Base-by-base conservation (phyloP, 2,888 invertebrate genomes). In the Blastobasis adustella region DNA sequence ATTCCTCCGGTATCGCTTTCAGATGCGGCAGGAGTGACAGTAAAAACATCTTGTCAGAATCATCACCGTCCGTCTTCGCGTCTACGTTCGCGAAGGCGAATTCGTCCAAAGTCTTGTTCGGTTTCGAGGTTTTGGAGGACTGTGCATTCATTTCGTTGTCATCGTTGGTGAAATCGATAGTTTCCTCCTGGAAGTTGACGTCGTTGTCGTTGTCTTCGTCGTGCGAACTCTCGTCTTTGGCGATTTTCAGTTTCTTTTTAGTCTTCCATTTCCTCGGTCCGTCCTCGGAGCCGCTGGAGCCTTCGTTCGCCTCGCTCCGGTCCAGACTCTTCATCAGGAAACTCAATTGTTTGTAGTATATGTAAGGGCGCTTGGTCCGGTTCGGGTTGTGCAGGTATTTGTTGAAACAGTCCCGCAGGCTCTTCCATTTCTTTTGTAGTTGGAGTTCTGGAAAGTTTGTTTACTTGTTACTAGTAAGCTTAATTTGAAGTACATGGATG, bases 341-440 rank as follows among this genome's bases (percentile, higher is more conserved):
- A 49, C 79, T 73, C 47, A 87, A 54, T 10, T 82, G 80, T 58
- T 73, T 82, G 8, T 59, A 58, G 59, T 86, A 87, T 10, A 87
- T 62, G 56, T 88, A 88, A 0, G 87, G 86, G 9, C 76, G 70
- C 55, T 66, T 78, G 5, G 78, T 78, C 63, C 75, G 73, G 10
- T 68, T 71, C 1, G 85, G 85, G 51, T 84, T 76, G 3, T 67
- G 55, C 38, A 79, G 49, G 63, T 81, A 85, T 54, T 86, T 86
- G 54, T 78, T 76, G 55, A 79, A 87, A 57, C 82, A 81, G 56
- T 88, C 88, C 38, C 85, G 67, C 9, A 87, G 79, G 58, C 87
- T 82, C 58, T 87, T 88, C 87, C 87, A 88, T 70, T 87, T 88
- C 66, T 85, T 87, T 62, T 87, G 86, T 6, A 88, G 70, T 63